Evolutionary conservation across 2,113 vertebrate genomes (phyloP), one percentile per base, ranked within the genome.

Genomic region (Panthera uncia): DNA sequence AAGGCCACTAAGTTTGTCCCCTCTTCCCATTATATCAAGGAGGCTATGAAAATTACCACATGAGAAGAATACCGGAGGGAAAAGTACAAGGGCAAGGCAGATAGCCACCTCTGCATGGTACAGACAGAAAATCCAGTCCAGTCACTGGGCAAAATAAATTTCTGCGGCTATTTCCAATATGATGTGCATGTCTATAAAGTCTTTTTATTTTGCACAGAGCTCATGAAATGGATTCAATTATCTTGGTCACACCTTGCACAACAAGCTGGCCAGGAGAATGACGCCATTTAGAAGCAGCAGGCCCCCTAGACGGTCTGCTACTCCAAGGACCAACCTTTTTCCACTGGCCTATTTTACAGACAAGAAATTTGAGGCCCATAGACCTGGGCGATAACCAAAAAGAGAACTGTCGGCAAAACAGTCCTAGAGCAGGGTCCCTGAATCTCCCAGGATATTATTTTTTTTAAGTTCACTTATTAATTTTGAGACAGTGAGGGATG

Each of bases 291-390:
- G 45, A 55, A 3, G 7, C 18, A 31, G 21, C 7, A 71, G 71
- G n/a, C 0, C 1, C 19, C n/a, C 45, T 38, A 79, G 14, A n/a
- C 0, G 4, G 31, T 13, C 48, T 69, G 7, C 10, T 45, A 38
- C 11, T 31, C 18, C 45, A 11, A 89, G 68, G 27, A 52, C 16
- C 41, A 25, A 16, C 71, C 4, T 61, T 57, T 18, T 8, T 12
- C 19, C 79, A n/a, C 11, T 61, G 41, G 2, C 41, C 33, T 86
- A 19, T 52, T 63, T 63, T 25, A 89, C 1, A 71, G 45, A 86
- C 2, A 23, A 92, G 65, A 91, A 85, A 74, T 33, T 41, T 15
- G 14, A 65, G 19, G 80, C 41, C 63, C 33, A 27, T 3, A 41
- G 52, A 57, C 69, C 7, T 2, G 1, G 33, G 48, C 25, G 63